Base-by-base conservation (phyloP, 2,888 invertebrate genomes). In the Epistrophe grossulariae region DNA sequence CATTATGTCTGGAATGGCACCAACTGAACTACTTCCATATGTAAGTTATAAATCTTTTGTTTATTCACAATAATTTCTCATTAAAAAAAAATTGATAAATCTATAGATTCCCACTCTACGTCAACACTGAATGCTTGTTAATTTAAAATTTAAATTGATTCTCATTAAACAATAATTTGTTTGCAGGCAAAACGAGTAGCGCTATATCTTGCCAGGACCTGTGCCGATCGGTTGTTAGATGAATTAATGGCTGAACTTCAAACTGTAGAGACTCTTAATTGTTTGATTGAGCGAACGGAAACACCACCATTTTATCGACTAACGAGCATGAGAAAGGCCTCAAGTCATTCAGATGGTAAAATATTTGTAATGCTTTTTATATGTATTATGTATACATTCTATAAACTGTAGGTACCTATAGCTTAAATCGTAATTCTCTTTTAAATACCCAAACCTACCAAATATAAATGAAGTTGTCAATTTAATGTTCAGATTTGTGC, bases 201-300 rank as follows among this genome's bases (percentile, higher is more conserved):
- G 38, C 94, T 99, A 9, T 99, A 98, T 93, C 93, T 99, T 91
- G 98, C 98, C 13, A 95, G 98, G 76, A 97, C 98, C 0, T 96
- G 98, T 81, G 97, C 99, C 0, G 98, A 98, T 92, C 95, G 98
- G 40, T 95, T 99, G 15, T 95, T 99, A 35, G 99, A 99, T 91
- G 99, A 99, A 93, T 96, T 99, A 95, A 98, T 99, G 97, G 96
- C 97, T 28, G 99, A 99, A 93, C 94, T 99, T 88, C 98, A 99
- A 94, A 99, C 98, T 0, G 98, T 99, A 28, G 99, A 99, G 93
- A 98, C 99, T 0, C 94, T 99, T 74, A 98, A 98, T 93, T 98
- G 98, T 92, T 95, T 98, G 89, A 98, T 99, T 89, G 99, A 99
- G 93, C 95, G 99, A 84, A 99, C 98, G 0, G 99, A 99, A 94